These are phyloP conservation scores for Isotomurus palustris DNA, from an alignment of 2,888 invertebrate genomes.

Conservation along the genomic window DNA sequence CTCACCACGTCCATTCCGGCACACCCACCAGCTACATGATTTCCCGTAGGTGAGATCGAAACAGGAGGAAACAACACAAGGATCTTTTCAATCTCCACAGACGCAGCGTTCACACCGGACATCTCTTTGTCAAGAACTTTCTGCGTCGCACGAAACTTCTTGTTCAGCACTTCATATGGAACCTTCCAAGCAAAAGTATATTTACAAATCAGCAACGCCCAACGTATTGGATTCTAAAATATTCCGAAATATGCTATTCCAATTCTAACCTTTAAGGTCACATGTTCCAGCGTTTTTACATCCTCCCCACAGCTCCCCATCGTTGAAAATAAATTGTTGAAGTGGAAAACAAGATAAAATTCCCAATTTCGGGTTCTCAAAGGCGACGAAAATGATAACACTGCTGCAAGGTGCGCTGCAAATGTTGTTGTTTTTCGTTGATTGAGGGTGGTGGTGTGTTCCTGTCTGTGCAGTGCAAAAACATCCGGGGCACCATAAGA, in stretches of 20 bases:
- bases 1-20: no score
- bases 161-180: conserved; percentile 96
- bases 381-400: no score
- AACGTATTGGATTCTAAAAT: background rate
- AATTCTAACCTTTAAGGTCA: conserved; percentile 75
- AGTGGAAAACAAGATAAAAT: no score
- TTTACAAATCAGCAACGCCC: background rate
- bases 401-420: no score
- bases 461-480: no score
- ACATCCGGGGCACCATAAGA: no score
- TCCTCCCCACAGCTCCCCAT: conserved; percentile 53
- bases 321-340: no score
- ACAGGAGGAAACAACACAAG: conserved; percentile 51
- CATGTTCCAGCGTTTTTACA: conserved; percentile 89
- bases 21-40: no score
- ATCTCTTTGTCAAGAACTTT: conserved; percentile 90
- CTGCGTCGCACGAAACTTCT: conserved; percentile 92
- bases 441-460: no score
- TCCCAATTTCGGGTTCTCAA: no score
- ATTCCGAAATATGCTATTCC: background rate
- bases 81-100: conserved; percentile 72
- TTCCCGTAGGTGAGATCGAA: conserved; percentile 30
- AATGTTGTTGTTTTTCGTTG: no score
- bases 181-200: conserved; percentile 58
- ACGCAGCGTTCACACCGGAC: conserved; percentile 76